Base-by-base conservation (phyloP, 2,888 invertebrate species). In the Nephrotoma guestfalica region DNA sequence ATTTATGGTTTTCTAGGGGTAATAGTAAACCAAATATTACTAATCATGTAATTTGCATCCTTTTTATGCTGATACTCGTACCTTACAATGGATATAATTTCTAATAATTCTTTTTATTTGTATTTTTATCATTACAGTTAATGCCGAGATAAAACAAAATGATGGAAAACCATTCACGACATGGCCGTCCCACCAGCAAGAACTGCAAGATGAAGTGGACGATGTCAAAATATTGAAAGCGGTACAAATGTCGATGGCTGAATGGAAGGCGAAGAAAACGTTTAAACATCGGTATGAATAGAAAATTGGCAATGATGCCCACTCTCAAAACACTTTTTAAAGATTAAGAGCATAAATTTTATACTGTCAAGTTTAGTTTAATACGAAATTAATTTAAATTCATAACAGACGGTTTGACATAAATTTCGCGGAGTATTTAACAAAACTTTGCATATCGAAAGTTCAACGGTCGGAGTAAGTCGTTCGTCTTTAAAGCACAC, bases 191-290 rank as follows among this genome's bases (percentile, higher is more conserved):
- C 92, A 92, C 84, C 93, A 93, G 88, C 93, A 94, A 91, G 96
- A 96, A 91, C 93, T 93, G 41, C 92, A 94, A 89, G 96, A 96
- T 91, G 96, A 96, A 91, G 91, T 92, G 30, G 93, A 94, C 89
- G 96, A 96, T 90, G 93, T 93, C 1, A 94, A 95, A 90, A 93
- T 96, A 85, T 93, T 96, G 89, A 93, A 93, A 83, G 95, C 96
- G 11, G 95, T 97, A 83, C 93, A 94, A 87, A 92, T 93, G 85
- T 96, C 96, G 87, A 94, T 96, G 93, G 92, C 92, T 86, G 94
- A 95, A 89, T 96, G 96, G 96, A 93, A 94, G n/a, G 87, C 88
- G 86, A 86, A 86, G 89, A 90, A 91, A 87, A 93, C 92, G 88
- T 92, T 92, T 89, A 90, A 92, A 51, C 91, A 93, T 87, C 93